A percentile compares a stretch with the other conserved stretches of the same genome.
phyloP scores from a whole-genome alignment of 2,888 invertebrate species.

The Lagria hirta region DNA sequence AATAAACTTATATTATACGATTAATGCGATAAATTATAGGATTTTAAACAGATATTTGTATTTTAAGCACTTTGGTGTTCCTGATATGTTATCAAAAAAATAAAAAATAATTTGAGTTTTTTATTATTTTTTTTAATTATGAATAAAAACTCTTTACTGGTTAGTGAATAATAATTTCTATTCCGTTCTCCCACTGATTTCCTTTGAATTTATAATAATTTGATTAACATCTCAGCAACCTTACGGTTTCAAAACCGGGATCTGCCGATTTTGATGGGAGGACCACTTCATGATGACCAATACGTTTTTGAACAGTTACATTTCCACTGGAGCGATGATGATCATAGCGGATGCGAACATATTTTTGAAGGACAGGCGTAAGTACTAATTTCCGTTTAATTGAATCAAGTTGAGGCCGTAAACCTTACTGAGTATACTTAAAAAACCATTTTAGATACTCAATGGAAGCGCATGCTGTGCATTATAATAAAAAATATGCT shows the following conservation, averaged over 20 bases:
- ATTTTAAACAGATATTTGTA: too few species aligned
- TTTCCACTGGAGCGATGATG: constrained; percentile 78
- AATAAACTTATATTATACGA: too few species aligned
- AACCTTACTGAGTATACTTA: too few species aligned
- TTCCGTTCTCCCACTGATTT: too few species aligned
- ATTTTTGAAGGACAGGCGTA: constrained; percentile 71
- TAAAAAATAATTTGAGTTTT: neutral
- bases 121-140: constrained; percentile 1
- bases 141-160: too few species aligned
- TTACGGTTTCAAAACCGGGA: constrained; percentile 63
- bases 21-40: too few species aligned
- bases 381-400: constrained; percentile 44
- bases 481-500: constrained; percentile 71
- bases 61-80: too few species aligned
- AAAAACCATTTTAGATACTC: constrained; percentile 62
- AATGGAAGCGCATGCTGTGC: constrained; percentile 79
- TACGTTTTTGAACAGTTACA: constrained; percentile 77
- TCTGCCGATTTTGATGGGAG: constrained; percentile 64
- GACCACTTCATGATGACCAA: constrained; percentile 64
- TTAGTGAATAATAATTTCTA: too few species aligned
- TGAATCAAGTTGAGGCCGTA: neutral
- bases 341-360: constrained; percentile 78
- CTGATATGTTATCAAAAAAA: neutral
- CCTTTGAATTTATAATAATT: neutral
- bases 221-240: constrained; percentile 55